phyloP scores from a whole-genome alignment of 2,113 vertebrate species.

The Pterocles burchelli region DNA sequence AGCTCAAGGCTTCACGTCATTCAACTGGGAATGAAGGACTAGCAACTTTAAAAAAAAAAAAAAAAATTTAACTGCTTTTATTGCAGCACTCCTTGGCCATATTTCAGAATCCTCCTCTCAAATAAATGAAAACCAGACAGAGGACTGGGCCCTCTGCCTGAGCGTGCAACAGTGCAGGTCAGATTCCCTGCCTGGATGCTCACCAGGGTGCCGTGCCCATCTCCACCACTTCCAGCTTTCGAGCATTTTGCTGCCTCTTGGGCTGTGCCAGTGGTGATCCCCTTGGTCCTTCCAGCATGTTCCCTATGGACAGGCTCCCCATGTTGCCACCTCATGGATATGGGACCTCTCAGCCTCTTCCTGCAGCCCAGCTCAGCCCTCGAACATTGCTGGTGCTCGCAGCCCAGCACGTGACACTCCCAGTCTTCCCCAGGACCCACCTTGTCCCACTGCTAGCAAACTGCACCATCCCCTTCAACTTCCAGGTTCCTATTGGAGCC shows the following conservation, averaged over 20 bases:
- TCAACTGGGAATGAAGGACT: not conserved
- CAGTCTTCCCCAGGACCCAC: too few species aligned
- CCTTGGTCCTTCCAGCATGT: not conserved
- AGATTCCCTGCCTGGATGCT: not conserved
- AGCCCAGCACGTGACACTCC: not conserved
- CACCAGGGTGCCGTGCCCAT: not conserved
- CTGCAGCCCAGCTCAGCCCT: not conserved
- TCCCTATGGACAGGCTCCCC: not conserved
- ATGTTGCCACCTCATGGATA: not conserved
- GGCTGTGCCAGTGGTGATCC: not conserved
- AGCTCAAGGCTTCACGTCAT: not conserved
- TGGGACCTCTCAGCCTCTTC: not conserved
- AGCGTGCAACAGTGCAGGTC: fast-evolving
- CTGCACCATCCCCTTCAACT: not conserved
- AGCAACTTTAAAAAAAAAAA: not conserved
- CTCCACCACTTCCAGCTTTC: not conserved
- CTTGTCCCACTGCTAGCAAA: not conserved
- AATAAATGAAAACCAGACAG: not conserved
- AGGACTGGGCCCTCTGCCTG: not conserved
- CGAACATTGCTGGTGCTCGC: fast-evolving
- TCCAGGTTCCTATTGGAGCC: not conserved
- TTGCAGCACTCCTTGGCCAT: not conserved
- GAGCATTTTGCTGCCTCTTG: not conserved
- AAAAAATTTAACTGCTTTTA: not conserved
- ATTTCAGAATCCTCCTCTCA: not conserved